These are phyloP conservation scores for Acleris literana DNA, from an alignment of 2,888 invertebrate species.

Conservation along the genomic window DNA sequence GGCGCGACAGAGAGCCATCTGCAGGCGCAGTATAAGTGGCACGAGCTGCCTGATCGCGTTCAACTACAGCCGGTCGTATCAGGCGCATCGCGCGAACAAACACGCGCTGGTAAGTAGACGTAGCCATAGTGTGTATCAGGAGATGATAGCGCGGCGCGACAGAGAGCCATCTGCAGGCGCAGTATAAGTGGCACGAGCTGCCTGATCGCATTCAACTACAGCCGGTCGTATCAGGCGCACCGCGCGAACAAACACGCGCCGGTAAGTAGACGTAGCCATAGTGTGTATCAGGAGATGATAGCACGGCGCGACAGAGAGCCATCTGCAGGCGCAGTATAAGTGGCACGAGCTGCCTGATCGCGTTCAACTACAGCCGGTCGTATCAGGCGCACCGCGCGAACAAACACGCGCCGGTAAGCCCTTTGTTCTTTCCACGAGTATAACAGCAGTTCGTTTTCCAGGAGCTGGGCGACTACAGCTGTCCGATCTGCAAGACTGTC, in stretches of 20 bases:
- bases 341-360: constrained; percentile 58
- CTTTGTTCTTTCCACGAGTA: too few relatives aligned
- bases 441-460: constrained; percentile 45
- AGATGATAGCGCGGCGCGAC: too few relatives aligned
- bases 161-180: too few relatives aligned
- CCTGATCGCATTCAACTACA: constrained; percentile 54
- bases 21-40: constrained; percentile 50
- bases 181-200: constrained; percentile 59
- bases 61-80: constrained; percentile 48
- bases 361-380: constrained; percentile 53
- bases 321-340: constrained; percentile 42
- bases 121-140: neutral
- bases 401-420: constrained; percentile 57
- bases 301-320: too few relatives aligned
- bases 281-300: too few relatives aligned
- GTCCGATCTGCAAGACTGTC: constrained; percentile 66
- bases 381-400: constrained; percentile 46
- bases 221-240: constrained; percentile 49
- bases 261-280: constrained; percentile 45
- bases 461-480: constrained; percentile 64
- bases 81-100: constrained; percentile 49
- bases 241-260: constrained; percentile 51
- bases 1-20: too few relatives aligned
- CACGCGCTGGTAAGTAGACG: constrained; percentile 54
- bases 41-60: constrained; percentile 58